Conservation (phyloP, 2,797 vertebrate species). For the Lutjanus argentimaculatus region DNA sequence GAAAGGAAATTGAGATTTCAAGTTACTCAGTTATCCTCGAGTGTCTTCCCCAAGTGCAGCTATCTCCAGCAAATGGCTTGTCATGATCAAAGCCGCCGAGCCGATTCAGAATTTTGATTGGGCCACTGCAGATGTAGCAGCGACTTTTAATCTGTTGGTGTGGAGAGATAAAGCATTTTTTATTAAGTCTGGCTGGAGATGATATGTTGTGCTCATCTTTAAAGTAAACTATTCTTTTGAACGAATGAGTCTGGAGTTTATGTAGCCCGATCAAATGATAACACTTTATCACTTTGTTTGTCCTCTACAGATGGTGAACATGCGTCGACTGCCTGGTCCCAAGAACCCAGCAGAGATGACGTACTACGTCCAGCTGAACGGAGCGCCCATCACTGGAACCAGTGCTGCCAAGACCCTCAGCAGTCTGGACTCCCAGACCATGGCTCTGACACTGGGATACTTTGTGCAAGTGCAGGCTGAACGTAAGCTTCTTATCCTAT, state of each 20-base stretch:
- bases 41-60: conserved; percentile 52
- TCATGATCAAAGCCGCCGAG: conserved; percentile 58
- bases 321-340: conserved; percentile 92
- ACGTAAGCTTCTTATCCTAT: conserved; percentile 85
- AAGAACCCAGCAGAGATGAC: conserved; percentile 97
- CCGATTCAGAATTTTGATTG: conserved; percentile 42
- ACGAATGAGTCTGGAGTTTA: neutral
- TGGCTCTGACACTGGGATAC: conserved; percentile 96
- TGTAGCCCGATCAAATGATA: neutral
- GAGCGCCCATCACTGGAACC: conserved; percentile 91
- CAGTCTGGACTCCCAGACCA: conserved; percentile 96
- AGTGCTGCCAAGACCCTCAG: conserved; percentile 95
- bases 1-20: conserved; percentile 68
- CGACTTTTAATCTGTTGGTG: conserved; percentile 16
- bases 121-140: conserved; percentile 3
- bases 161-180: conserved; percentile 28
- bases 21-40: conserved; percentile 62
- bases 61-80: conserved; percentile 50
- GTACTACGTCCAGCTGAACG: conserved; percentile 94
- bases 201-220: neutral
- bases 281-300: neutral
- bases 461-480: conserved; percentile 97
- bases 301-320: conserved; percentile 93
- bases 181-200: neutral
- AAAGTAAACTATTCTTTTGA: conserved; percentile 13